Base-by-base conservation (phyloP, 2,113 vertebrate genomes). In the Holacanthus passer region DNA sequence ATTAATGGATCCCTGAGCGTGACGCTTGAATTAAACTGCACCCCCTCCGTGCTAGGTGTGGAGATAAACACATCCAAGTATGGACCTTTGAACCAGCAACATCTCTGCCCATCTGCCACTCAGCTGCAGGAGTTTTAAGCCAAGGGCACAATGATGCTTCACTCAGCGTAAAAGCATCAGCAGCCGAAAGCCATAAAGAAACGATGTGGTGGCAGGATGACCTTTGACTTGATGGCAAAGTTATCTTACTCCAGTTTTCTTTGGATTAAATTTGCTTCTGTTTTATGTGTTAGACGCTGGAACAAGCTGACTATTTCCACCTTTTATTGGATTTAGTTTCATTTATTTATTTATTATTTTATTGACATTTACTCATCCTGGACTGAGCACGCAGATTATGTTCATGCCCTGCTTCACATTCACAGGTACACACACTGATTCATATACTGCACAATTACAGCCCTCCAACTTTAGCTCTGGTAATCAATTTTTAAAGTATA, bases 1-100 rank as follows among this genome's bases (percentile, higher is more conserved):
- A 94, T 94, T 94, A 94, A 87, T 82, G 81, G 79, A 87, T 88
- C 77, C 59, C 68, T 67, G 87, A 90, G 83, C 48, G 68, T 87
- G 90, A 87, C 27, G 88, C 72, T 88, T 82, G 87, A 93, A 93
- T 94, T 90, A 93, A 93, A 91, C 87, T 75, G 52, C 76, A 19
- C 83, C 86, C 70, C 73, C 82, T 82, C 60, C 22, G 55, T 79
- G 70, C 63, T 83, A 84, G 82, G 72, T 84, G 84, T 59, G 52
- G 72, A 83, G 89, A 91, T 90, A 86, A 92, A 89, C 84, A 82
- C 87, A 74, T 79, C 64, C 64, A 68, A 68, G 77, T 83, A n/a
- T 70, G 68, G 69, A 91, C 88, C 85, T 92, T 89, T 85, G 85
- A 88, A 86, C 81, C 55, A 65, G 27, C 65, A 71, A 68, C 84